Percentiles rank a stretch among this genome's conserved stretches.
phyloP scores from a whole-genome alignment of 2,888 invertebrate species.

The Zele albiditarsus region DNA sequence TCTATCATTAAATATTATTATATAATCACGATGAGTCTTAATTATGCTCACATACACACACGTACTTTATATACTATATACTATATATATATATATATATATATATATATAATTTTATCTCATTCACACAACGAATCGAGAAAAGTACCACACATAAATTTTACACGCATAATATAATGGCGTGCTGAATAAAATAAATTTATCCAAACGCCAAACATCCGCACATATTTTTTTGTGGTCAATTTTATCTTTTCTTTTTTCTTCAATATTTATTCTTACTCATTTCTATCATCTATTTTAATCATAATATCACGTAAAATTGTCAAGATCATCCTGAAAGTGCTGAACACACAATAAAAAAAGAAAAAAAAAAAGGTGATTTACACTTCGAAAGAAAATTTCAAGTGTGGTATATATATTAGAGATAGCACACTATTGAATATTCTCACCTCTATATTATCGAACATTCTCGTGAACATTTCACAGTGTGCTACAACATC shows the following conservation, averaged over 20 bases:
- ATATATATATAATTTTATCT: neutral
- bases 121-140: neutral
- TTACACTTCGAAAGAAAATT: neutral
- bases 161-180: neutral
- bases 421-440: conserved; percentile 9
- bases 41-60: neutral
- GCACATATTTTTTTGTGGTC: neutral
- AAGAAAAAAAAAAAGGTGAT: conserved; percentile 14
- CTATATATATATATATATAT: neutral
- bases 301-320: conserved; percentile 40
- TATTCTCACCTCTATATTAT: conserved; percentile 32
- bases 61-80: neutral
- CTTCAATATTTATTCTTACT: neutral
- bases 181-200: neutral
- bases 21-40: neutral
- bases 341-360: conserved; percentile 55
- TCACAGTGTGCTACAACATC: conserved; percentile 64
- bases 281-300: conserved; percentile 26
- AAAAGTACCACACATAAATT: conserved; percentile 29
- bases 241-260: neutral
- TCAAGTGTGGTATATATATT: neutral
- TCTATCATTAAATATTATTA: neutral
- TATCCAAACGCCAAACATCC: conserved; percentile 13
- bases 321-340: conserved; percentile 38
- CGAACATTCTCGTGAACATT: conserved; percentile 29